Conservation (phyloP, 1,140 invertebrate species). For the Diuraphis noxia region DNA sequence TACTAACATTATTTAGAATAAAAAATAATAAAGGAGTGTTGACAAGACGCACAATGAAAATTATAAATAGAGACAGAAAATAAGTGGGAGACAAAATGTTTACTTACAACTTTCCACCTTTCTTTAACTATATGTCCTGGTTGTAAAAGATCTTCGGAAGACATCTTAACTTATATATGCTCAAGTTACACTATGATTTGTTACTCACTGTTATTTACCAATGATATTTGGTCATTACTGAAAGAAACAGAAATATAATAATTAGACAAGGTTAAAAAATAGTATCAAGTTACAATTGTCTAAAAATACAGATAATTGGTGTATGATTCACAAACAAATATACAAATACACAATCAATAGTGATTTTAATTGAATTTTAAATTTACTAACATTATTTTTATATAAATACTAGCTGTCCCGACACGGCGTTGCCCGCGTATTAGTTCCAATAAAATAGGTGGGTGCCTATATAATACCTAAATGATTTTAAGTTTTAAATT, state of each 20-base stretch:
- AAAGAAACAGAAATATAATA: slow-evolving; percentile 18
- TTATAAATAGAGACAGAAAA: slow-evolving; percentile 22
- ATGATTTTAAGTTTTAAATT: not conserved
- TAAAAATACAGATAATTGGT: not conserved
- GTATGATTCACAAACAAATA: not conserved
- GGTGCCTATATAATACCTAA: not conserved
- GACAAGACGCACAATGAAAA: slow-evolving; percentile 14
- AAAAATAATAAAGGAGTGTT: not conserved
- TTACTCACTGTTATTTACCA: not conserved
- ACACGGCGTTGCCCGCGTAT: too few species aligned
- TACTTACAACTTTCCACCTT: slow-evolving; percentile 90
- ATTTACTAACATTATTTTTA: not conserved
- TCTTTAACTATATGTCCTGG: slow-evolving; percentile 97
- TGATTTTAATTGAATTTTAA: not conserved
- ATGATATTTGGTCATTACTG: slow-evolving; percentile 11
- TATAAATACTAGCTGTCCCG: too few species aligned
- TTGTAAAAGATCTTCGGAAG: slow-evolving; percentile 90
- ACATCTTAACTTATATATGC: slow-evolving; percentile 65
- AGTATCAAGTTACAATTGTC: not conserved
- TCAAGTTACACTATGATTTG: not conserved
- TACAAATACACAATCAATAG: not conserved
- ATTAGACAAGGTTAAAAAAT: slow-evolving; percentile 20
- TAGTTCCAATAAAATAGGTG: not conserved
- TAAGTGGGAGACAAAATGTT: slow-evolving; percentile 31
- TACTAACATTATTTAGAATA: slow-evolving; percentile 23